Base-by-base conservation (phyloP, 2,888 invertebrate genomes). In the Aporophyla lueneburgensis region DNA sequence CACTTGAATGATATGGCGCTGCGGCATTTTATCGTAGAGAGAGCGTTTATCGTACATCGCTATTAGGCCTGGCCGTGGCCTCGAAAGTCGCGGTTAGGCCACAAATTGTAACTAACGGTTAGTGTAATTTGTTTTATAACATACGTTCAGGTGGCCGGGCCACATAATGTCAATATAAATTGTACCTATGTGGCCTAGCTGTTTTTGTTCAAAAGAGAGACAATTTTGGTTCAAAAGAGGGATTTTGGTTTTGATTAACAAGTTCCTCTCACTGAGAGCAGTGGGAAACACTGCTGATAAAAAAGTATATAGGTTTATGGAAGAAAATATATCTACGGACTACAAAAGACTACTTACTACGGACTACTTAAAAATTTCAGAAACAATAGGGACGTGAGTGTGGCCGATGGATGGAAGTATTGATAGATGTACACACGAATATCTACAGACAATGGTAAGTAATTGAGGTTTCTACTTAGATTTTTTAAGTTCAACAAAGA, bases 31-130 rank as follows among this genome's bases (percentile, higher is more conserved):
- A 80, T 77, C 65, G 76, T 46, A 65, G 67, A 21, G 70, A 59
- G 75, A 76, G 68, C 77, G 65, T 86, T 86, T 80, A 83, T 86
- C 84, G 84, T 85, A 83, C 76, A 74, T 79, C 75, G 83, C 85
- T 85, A 81, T 85, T 83, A 83, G 76, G 54, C 56, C n/a, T 66
- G 51, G n/a, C 61, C n/a, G 53, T 27, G 83, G 83, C 76, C 84
- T 75, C 68, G 40, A 84, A 71, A 49, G 21, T 14, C 7, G 84
- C 84, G 84, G 54, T 66, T 19, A 71, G 56, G 56, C 65, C 71
- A 66, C 71, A 80, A 79, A 73, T 78, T 83, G 81, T 69, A 70
- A 78, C 43, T 43, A 51, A 81, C 49, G 54, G 58, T 76, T 54
- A 58, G 40, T 54, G 53, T 59, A 68, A 68, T 75, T 81, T 69